A percentile compares a stretch with the other conserved stretches of the same genome.
Evolutionary conservation across 2,888 invertebrate species (phyloP).

Genomic region (Hyppa rectilinea): DNA sequence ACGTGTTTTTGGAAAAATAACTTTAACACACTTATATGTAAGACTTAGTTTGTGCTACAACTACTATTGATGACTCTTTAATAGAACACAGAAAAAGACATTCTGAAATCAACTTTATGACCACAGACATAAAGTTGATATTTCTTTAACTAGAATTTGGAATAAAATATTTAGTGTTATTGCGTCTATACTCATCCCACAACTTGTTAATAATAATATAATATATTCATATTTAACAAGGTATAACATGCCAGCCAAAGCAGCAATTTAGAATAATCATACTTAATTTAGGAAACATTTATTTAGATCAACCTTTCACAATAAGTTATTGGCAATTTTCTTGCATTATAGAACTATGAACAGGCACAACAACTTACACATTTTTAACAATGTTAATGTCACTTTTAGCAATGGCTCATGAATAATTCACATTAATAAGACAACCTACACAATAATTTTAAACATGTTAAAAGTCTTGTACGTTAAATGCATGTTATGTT

Average conservation of each 20-base stretch:
- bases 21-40: no score
- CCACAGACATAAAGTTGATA: neutral
- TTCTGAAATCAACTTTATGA: neutral
- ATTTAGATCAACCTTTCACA: neutral
- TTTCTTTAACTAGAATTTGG: neutral
- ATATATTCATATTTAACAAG: neutral
- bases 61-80: neutral
- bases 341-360: neutral
- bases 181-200: neutral
- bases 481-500: no score
- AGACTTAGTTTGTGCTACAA: neutral
- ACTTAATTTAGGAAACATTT: conserved; percentile 1
- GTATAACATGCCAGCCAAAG: neutral
- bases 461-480: neutral
- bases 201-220: neutral
- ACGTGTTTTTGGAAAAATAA: neutral
- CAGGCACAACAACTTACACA: neutral
- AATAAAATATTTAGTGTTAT: neutral
- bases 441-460: neutral
- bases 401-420: neutral
- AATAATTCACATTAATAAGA: neutral
- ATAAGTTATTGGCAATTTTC: neutral
- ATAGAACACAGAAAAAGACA: neutral
- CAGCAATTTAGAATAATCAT: neutral
- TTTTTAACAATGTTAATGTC: neutral